Evolutionary conservation across 2,888 invertebrate species (phyloP), one percentile per base, ranked within the genome.

Genomic region (Zygaena filipendulae): DNA sequence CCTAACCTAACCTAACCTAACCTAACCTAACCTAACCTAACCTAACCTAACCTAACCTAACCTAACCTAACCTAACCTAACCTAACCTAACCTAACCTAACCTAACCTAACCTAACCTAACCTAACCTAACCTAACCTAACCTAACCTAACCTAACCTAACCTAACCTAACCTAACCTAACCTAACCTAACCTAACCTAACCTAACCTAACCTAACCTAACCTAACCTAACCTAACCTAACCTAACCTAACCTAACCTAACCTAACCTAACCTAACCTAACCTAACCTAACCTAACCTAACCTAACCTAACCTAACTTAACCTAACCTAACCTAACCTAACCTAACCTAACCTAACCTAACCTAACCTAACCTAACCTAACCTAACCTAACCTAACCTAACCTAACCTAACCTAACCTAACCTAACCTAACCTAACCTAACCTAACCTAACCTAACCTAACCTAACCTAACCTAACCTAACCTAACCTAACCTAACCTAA

Each of bases 271-370:
- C 28, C 32, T 33, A 29, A 29, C 29, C 29, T 29, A 28, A 30
- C 33, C 36, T 36, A 35, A 33, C 36, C 30, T 31, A 31, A 35
- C 35, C 36, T 36, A 36, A 35, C 35, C 35, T 35, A 35, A 35
- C 35, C 35, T 35, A 35, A 35, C 35, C 36, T 33, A 33, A 36
- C 36, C 36, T 36, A 36, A 36, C 36, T 33, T 36, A 36, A 36
- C 36, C 33, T 33, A 36, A 36, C 33, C 36, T 33, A 33, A 36
- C 36, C 36, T 36, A 36, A 36, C 36, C 36, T 35, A 35, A 35
- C 35, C 35, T 32, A 35, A 34, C 29, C 33, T 31, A 37, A 37
- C 37, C 33, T 28, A 36, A 32, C 27, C 33, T 27, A 33, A 33
- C 30, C 36, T 25, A 32, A 36, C 33, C 36, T 30, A 33, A 37